Conservation (phyloP, 2,888 invertebrate species). For the Therioaphis trifolii region DNA sequence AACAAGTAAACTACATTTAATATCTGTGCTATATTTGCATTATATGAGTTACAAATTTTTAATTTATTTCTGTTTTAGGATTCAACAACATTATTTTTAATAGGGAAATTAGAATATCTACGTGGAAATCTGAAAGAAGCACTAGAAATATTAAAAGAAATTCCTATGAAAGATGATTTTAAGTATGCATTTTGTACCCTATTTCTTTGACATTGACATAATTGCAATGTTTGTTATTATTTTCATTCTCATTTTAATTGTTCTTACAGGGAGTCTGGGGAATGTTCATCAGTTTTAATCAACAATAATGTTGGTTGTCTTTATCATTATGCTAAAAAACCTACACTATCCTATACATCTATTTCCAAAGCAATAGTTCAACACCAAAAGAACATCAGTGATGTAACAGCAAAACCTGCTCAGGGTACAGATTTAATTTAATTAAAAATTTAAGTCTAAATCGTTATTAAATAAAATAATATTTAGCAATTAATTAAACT, state of each 20-base stretch:
- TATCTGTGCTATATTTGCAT: too few species aligned
- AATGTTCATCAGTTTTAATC: constrained; percentile 75
- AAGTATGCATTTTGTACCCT: not conserved
- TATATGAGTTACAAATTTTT: too few species aligned
- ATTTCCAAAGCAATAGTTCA: constrained; percentile 83
- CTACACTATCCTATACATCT: constrained; percentile 82
- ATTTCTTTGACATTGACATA: too few species aligned
- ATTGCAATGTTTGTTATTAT: not conserved
- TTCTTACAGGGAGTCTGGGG: constrained; percentile 72
- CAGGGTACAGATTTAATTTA: constrained; percentile 30
- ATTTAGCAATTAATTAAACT: too few species aligned
- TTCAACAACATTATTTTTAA: constrained; percentile 45
- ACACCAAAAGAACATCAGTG: constrained; percentile 70
- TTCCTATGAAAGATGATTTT: constrained; percentile 24
- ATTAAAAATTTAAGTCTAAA: not conserved
- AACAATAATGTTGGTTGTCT: constrained; percentile 87
- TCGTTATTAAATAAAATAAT: too few species aligned
- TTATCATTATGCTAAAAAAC: constrained; percentile 84
- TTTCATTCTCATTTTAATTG: not conserved
- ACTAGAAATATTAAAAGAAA: constrained; percentile 63
- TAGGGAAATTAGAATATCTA: constrained; percentile 55
- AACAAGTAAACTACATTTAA: constrained; percentile 26
- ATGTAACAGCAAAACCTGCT: constrained; percentile 47
- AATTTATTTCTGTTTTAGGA: constrained; percentile 15
- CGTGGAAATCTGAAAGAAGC: constrained; percentile 63